Conservation (phyloP, 2,113 vertebrate genomes). For the Scortum barcoo region DNA sequence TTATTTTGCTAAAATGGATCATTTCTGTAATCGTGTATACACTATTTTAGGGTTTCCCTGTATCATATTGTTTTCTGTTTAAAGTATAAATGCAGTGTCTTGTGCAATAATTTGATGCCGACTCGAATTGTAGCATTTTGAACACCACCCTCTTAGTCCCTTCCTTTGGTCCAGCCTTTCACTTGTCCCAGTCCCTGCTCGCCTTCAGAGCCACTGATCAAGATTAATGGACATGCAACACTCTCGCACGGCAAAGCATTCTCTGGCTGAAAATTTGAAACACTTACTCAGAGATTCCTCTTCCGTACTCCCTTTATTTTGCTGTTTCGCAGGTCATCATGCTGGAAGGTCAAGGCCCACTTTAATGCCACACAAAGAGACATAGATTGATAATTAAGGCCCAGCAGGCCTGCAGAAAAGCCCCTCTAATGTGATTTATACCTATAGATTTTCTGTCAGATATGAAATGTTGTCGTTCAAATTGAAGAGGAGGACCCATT, state of each 20-base stretch:
- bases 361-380: slow-evolving; percentile 94
- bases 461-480: slow-evolving; percentile 94
- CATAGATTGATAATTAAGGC: slow-evolving; percentile 97
- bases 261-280: slow-evolving; percentile 56
- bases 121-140: background rate
- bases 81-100: background rate
- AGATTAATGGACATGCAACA: slow-evolving; percentile 59
- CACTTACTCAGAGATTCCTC: slow-evolving; percentile 72
- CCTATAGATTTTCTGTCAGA: slow-evolving; percentile 99
- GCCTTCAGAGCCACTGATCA: slow-evolving; percentile 49
- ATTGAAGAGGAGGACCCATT: slow-evolving; percentile 96
- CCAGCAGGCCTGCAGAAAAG: slow-evolving; percentile 91
- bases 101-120: background rate
- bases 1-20: background rate
- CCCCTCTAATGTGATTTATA: slow-evolving; percentile 97
- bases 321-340: slow-evolving; percentile 75
- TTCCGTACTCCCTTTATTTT: slow-evolving; percentile 73
- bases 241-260: slow-evolving; percentile 25
- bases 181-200: slow-evolving; percentile 14
- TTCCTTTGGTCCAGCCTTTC: slow-evolving; percentile 36
- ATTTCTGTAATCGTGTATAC: background rate
- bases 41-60: background rate
- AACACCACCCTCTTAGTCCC: slow-evolving; percentile 21
- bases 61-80: background rate
- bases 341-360: slow-evolving; percentile 93